These are phyloP conservation scores for Apostichopus californicus DNA, from an alignment of 35 echinoderm and acorn worm species.

Conservation along the genomic window DNA sequence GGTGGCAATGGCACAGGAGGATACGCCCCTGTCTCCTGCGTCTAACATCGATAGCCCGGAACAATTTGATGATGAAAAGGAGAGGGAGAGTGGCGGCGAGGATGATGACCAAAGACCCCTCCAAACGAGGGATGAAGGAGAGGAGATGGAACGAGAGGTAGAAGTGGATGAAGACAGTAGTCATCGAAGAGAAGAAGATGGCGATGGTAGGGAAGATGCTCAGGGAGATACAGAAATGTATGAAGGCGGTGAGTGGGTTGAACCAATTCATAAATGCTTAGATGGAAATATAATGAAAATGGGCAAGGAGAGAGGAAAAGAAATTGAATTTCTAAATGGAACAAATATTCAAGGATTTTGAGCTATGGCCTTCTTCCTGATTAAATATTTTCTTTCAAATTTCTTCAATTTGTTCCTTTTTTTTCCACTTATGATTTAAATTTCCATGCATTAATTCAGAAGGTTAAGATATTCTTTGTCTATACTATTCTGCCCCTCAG, in stretches of 20 bases:
- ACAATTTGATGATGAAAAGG: conserved; percentile 31
- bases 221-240: conserved; percentile 48
- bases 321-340: too few species aligned
- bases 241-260: conserved; percentile 31
- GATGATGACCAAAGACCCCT: conserved; percentile 12
- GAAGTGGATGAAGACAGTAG: conserved; percentile 43
- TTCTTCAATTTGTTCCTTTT: too few species aligned
- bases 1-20: neutral
- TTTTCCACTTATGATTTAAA: too few species aligned
- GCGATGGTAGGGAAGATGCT: conserved; percentile 18
- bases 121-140: conserved; percentile 1
- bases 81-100: conserved; percentile 29
- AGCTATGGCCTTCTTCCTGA: too few species aligned
- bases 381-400: too few species aligned
- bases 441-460: too few species aligned
- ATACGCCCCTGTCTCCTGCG: conserved; percentile 14
- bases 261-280: too few species aligned
- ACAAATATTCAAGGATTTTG: too few species aligned
- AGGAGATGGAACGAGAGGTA: conserved; percentile 19
- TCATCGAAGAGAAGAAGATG: conserved; percentile 7
- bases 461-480: too few species aligned
- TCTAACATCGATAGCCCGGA: conserved; percentile 33
- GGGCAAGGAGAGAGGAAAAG: too few species aligned
- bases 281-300: too few species aligned
- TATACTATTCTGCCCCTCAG: too few species aligned